phyloP scores from a whole-genome alignment of 2,797 vertebrate genomes.

The Acanthornis magna region DNA sequence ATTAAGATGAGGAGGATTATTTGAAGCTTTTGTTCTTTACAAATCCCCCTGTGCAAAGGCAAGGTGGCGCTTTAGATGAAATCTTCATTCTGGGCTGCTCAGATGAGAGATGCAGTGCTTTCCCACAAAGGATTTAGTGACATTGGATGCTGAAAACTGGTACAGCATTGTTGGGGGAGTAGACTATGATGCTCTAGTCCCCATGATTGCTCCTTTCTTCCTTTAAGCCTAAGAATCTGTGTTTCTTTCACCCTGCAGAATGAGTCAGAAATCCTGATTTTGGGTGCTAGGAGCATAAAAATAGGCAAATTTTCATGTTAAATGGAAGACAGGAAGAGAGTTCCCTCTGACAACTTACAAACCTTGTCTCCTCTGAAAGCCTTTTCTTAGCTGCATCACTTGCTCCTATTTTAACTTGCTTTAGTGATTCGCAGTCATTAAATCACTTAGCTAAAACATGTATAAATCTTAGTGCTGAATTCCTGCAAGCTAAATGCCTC shows the following conservation, averaged over 20 bases:
- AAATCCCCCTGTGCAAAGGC: constrained; percentile 14
- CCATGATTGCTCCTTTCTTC: neutral
- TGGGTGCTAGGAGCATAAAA: neutral
- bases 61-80: neutral
- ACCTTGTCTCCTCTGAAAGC: neutral
- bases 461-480: neutral
- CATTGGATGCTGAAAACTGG: neutral
- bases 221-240: neutral
- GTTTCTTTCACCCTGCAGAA: neutral
- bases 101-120: neutral
- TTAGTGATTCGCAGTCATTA: neutral
- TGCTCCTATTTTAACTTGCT: neutral
- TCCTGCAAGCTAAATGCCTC: neutral
- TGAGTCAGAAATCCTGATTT: neutral
- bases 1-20: constrained; percentile 58
- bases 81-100: neutral
- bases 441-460: neutral
- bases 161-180: neutral
- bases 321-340: neutral
- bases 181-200: neutral
- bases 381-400: neutral
- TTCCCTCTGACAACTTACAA: neutral
- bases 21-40: constrained; percentile 46
- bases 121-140: neutral
- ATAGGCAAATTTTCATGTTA: neutral